These are phyloP conservation scores for Lepus europaeus DNA, from an alignment of 2,113 vertebrate species.

Conservation along the genomic window DNA sequence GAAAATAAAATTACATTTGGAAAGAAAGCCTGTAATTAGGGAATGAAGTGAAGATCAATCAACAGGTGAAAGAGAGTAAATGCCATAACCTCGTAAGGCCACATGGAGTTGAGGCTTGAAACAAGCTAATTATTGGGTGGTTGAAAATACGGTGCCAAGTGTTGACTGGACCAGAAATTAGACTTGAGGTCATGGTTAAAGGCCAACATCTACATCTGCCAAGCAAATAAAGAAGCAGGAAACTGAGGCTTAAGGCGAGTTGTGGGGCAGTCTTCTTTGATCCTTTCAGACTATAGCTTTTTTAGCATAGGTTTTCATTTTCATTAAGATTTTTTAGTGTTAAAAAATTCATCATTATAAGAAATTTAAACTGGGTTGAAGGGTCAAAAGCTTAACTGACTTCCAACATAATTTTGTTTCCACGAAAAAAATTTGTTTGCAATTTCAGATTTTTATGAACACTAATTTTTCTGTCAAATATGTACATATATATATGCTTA, in stretches of 20 bases:
- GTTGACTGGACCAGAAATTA: background rate
- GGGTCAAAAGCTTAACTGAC: background rate
- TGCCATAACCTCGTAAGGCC: background rate
- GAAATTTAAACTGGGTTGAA: background rate
- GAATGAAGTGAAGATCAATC: slow-evolving; percentile 45
- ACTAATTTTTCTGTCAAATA: background rate
- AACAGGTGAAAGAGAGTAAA: background rate
- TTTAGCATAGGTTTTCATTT: background rate
- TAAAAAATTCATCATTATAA: background rate
- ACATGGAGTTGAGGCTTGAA: background rate
- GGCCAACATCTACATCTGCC: background rate
- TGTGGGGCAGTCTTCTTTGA: background rate
- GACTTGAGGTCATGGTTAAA: background rate
- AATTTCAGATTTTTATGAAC: slow-evolving; percentile 8
- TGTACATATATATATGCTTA: background rate
- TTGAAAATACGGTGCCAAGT: background rate
- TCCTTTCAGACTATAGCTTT: background rate
- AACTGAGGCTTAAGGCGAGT: background rate
- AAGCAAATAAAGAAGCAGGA: background rate
- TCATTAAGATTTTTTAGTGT: background rate
- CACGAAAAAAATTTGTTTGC: background rate
- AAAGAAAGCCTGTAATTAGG: slow-evolving; percentile 17
- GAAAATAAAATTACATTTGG: slow-evolving; percentile 14
- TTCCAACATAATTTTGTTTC: background rate
- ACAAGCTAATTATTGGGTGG: background rate